Evolutionary conservation across 2,113 vertebrate species (phyloP), one percentile per base, ranked within the genome.

Genomic region (Plecotus auritus): DNA sequence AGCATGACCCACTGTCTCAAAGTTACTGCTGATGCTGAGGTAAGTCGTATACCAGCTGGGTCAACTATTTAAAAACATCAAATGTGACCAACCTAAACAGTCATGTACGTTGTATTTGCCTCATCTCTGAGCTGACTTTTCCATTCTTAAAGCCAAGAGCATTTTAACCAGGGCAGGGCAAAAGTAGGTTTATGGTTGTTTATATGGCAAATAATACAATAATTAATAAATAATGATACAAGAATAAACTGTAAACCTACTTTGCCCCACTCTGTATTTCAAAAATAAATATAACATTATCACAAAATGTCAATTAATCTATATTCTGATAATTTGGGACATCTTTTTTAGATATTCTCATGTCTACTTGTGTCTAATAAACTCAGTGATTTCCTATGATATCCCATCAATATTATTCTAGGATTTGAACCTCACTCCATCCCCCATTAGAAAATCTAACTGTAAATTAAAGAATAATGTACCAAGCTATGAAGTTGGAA

Each of bases 41-140:
- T 97, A 97, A 97, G 95, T 22, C 51, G 4, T 26, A 49, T 22
- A 54, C 90, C 97, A 97, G 96, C 97, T 97, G 94, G 72, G 45
- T 92, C 97, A 97, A 96, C 96, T 95, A 78, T 83, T 96, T 95
- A 90, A 95, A 90, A 95, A 85, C 67, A 92, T 97, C 93, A 45
- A 66, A 83, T 96, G 64, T 92, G 83, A 94, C 76, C 96, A 83
- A 81, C n/a, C 37, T 74, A 83, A 78, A 86, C 9, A 93, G 47
- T 85, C 77, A 83, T 78, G 83, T 32, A 51, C 0, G 7, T 67
- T 84, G 93, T 83, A 42, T 78, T 88, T 95, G 91, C 77, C 86
- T 97, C 96, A 95, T 95, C 61, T 84, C 54, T 94, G 94, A 97
- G 95, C 49, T 51, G 35, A 83, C 88, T 51, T 97, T 97, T 96